These are phyloP conservation scores for Priocnemis perturbator DNA, from an alignment of 2,888 invertebrate genomes.

Conservation along the genomic window DNA sequence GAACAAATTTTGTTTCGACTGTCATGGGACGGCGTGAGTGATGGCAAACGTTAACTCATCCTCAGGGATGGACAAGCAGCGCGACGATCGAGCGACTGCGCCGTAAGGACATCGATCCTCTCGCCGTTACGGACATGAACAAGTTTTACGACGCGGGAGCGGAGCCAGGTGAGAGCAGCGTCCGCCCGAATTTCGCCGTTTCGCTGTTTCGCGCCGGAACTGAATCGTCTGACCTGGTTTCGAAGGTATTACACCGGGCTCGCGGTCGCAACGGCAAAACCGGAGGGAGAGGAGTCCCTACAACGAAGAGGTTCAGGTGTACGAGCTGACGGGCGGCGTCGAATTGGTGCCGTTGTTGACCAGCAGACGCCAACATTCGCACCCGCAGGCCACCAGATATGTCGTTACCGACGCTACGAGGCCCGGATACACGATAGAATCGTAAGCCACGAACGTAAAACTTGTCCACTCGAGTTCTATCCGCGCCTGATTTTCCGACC, in stretches of 20 bases:
- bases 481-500: background rate
- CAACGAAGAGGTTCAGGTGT: conserved; percentile 64
- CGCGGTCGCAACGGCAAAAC: conserved; percentile 19
- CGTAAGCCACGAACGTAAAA: conserved; percentile 58
- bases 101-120: conserved; percentile 48
- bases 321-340: conserved; percentile 80
- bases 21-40: too few species aligned
- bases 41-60: background rate
- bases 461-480: background rate
- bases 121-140: conserved; percentile 53
- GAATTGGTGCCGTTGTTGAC: conserved; percentile 87
- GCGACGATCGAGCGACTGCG: conserved; percentile 55
- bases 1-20: too few species aligned
- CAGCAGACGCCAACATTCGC: conserved; percentile 77
- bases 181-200: conserved; percentile 7
- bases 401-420: conserved; percentile 75
- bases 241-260: conserved; percentile 7
- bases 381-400: conserved; percentile 63
- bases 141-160: conserved; percentile 59
- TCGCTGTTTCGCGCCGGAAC: conserved; percentile 10
- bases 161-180: conserved; percentile 40
- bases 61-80: conserved; percentile 63
- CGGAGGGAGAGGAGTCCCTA: conserved; percentile 45
- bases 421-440: conserved; percentile 77
- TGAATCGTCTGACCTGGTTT: too few species aligned